Base-by-base conservation (phyloP, 1,140 invertebrate species). In the Formica selysi region DNA sequence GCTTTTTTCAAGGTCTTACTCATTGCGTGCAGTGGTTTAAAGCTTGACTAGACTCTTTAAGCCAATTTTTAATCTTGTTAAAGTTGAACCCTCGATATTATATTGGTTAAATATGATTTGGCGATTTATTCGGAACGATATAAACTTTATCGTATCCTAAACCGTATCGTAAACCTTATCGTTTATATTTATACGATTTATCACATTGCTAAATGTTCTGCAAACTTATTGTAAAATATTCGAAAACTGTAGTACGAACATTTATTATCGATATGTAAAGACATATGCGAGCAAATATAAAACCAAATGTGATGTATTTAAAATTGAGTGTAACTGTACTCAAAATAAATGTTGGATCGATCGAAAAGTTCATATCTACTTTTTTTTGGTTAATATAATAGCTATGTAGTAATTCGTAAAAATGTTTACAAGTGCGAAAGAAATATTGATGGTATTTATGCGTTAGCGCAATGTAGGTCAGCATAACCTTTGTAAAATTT, bases 401-500 rank as follows among this genome's bases (percentile, higher is more conserved):
- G 13, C 2, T 22, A 3, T 26, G 41, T 32, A 54, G 19, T 10
- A 8, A 68, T 54, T 54, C 51, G 67, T 29, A 36, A 32, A 29
- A 81, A 81, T 38, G 67, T 54, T 8, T 7, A 13, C 11, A 3
- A 59, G 26, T 61, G 26, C 32, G 32, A n/a, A 41, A 41, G 36
- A 74, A 59, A 38, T 26, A 22, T 36, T 22, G 32, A 26, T 61
- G 16, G 54, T 81, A 81, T 73, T 86, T 67, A 84, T 59, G 26
- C 48, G 32, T 29, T 36, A 44, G 48, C 7, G 62, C 36, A 26
- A 84, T 86, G 5, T 74, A 48, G 79, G 68, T 73, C 48, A 41
- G 48, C 11, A 13, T 57, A 65, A 61, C 79, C 59, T 74, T 67
- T 32, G 8, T 44, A 19, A 83, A 83, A 83, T 62, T 74, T 62